These are phyloP conservation scores for Parazoanthus swiftii DNA, from an alignment of 92 coral and sea anemone species.

Conservation along the genomic window DNA sequence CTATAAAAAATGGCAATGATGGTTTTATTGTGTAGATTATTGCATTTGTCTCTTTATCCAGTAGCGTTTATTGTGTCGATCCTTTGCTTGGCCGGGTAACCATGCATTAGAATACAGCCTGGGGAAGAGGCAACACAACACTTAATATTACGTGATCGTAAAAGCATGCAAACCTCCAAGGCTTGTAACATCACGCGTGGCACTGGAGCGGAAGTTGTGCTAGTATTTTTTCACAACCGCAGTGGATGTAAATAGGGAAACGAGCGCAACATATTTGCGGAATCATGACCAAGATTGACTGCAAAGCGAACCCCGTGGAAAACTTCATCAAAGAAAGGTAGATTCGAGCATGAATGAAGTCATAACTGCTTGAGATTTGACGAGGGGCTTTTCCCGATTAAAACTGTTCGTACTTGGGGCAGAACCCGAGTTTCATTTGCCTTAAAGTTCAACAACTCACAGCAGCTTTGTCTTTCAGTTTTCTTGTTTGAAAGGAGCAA, in stretches of 20 bases:
- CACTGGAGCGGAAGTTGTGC: conserved; percentile 8
- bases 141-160: conserved; percentile 20
- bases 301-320: conserved; percentile 11
- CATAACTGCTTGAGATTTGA: background rate
- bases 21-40: background rate
- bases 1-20: background rate
- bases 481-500: background rate
- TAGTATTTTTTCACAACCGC: background rate
- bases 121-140: background rate
- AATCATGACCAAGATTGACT: conserved; percentile 23
- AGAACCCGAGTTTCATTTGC: background rate
- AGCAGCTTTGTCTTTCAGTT: background rate
- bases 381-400: background rate
- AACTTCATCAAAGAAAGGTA: conserved; percentile 24
- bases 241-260: background rate
- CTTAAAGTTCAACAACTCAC: background rate
- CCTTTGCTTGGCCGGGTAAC: background rate
- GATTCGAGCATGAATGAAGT: background rate
- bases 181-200: background rate
- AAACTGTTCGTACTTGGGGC: background rate
- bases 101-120: background rate
- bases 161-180: background rate
- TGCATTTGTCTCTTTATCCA: no score
- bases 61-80: background rate
- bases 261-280: background rate